Evolutionary conservation across 53 echinoderm and acorn worm species (phyloP).

Genomic region (Echinometra lucunter): DNA sequence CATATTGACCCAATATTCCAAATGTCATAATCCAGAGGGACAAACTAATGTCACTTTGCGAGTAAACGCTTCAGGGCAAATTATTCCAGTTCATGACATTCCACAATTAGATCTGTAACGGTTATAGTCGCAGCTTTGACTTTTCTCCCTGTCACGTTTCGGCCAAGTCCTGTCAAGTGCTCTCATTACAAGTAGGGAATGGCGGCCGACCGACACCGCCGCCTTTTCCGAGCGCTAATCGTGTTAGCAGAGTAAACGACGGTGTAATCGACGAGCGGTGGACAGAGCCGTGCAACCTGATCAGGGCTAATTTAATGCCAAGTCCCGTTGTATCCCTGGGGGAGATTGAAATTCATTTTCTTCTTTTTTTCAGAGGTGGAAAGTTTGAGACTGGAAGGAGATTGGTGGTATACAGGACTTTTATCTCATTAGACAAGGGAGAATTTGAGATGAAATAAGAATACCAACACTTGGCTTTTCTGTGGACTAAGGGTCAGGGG

Average conservation of each 20-base stretch:
- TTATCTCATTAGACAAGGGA: neutral
- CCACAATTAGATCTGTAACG: slow-evolving; percentile 25
- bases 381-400: neutral
- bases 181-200: neutral
- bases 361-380: neutral
- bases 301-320: slow-evolving; percentile 59
- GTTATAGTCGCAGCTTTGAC: neutral
- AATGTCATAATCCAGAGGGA: neutral
- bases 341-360: slow-evolving; percentile 54
- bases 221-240: slow-evolving; percentile 46
- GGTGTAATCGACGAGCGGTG: slow-evolving; percentile 51
- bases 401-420: neutral
- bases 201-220: slow-evolving; percentile 14
- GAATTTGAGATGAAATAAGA: neutral
- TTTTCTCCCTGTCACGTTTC: slow-evolving; percentile 38
- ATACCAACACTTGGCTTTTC: neutral
- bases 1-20: neutral
- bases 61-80: slow-evolving; percentile 16
- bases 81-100: slow-evolving; percentile 42
- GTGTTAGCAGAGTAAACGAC: slow-evolving; percentile 57
- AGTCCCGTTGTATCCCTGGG: slow-evolving; percentile 3
- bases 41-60: neutral
- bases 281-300: slow-evolving; percentile 49
- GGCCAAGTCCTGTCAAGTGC: neutral
- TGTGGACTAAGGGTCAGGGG: neutral